phyloP scores from a whole-genome alignment of 2,888 invertebrate species.

The Agrochola litura region DNA sequence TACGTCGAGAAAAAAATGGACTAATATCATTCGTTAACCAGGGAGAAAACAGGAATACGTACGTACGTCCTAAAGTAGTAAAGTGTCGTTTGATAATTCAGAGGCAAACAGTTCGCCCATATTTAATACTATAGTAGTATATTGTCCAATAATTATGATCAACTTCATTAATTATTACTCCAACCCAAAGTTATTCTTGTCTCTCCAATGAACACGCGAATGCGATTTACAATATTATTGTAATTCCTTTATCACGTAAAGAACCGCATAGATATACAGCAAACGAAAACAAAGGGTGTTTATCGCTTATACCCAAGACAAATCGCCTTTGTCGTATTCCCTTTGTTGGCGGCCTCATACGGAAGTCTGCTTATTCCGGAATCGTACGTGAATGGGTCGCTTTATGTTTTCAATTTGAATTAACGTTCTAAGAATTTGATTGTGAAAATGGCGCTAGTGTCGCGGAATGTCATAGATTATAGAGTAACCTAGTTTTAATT shows the following conservation, averaged over 20 bases:
- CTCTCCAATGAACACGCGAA: background rate
- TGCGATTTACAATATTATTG: constrained; percentile 33
- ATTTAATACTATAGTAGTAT: too few relatives aligned
- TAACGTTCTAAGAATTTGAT: constrained; percentile 37
- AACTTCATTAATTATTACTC: background rate
- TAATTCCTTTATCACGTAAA: constrained; percentile 30
- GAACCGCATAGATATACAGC: constrained; percentile 28
- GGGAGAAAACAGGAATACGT: background rate
- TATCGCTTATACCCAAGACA: constrained; percentile 31
- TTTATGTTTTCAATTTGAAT: constrained; percentile 57
- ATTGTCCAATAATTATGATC: background rate
- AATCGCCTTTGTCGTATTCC: constrained; percentile 47
- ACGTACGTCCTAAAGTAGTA: background rate
- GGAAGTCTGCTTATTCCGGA: constrained; percentile 59
- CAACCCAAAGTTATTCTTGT: background rate
- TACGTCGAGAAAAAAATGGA: background rate
- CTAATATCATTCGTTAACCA: too few relatives aligned
- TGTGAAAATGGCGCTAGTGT: constrained; percentile 52
- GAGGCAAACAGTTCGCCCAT: background rate
- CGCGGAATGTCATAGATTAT: constrained; percentile 14
- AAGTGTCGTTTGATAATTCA: background rate
- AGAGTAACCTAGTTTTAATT: constrained; percentile 35
- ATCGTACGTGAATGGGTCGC: constrained; percentile 61
- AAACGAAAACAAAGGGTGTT: constrained; percentile 56
- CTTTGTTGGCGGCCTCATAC: constrained; percentile 53